Conservation (phyloP, 2,797 vertebrate species). For the Enteromius paludinosus region DNA sequence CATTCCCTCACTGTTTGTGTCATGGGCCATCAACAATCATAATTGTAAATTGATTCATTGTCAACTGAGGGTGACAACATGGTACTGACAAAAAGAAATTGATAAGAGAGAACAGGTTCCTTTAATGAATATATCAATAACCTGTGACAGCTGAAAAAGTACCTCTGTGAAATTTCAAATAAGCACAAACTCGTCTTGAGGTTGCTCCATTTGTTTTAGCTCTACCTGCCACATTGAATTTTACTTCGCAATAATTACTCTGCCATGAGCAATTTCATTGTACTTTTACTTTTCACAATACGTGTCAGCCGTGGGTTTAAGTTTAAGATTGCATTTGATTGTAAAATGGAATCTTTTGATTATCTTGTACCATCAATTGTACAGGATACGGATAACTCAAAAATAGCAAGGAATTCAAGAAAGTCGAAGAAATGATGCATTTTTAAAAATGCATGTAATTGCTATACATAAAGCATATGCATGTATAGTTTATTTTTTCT, state of each 20-base stretch:
- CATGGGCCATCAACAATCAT: conserved; percentile 89
- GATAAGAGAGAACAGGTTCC: conserved; percentile 77
- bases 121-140: conserved; percentile 90
- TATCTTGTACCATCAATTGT: not conserved
- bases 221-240: conserved; percentile 60
- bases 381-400: not conserved
- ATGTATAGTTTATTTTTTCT: not conserved
- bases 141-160: conserved; percentile 84
- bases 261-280: conserved; percentile 57
- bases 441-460: not conserved
- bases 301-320: conserved; percentile 15
- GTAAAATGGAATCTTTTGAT: conserved; percentile 10
- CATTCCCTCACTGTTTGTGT: conserved; percentile 84
- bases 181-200: conserved; percentile 77
- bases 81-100: conserved; percentile 80
- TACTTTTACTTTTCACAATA: conserved; percentile 47
- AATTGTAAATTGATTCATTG: conserved; percentile 89
- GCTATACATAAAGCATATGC: not conserved
- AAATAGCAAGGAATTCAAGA: not conserved
- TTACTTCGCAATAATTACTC: conserved; percentile 57
- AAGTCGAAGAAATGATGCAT: not conserved
- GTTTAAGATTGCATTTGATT: conserved; percentile 28
- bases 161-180: conserved; percentile 79
- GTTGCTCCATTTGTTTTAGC: conserved; percentile 78
- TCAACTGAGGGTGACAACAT: conserved; percentile 83